phyloP scores from a whole-genome alignment of 2,888 invertebrate genomes.

The Stenichneumon culpator region DNA sequence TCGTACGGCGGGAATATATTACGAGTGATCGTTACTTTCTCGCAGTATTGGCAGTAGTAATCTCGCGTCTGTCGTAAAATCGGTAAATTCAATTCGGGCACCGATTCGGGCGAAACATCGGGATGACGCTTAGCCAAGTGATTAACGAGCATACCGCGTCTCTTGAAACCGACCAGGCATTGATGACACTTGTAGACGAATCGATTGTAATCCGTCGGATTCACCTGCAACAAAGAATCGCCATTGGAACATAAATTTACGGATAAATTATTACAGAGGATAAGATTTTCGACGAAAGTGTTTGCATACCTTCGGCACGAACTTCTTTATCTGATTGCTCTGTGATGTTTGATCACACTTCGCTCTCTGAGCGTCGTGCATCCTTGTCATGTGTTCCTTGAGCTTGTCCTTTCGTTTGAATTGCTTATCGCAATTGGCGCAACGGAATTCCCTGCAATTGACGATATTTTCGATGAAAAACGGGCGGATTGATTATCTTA shows the following conservation, averaged over 20 bases:
- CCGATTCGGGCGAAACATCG: constrained; percentile 88
- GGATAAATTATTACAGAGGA: not conserved
- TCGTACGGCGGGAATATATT: not conserved
- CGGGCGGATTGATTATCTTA: not conserved
- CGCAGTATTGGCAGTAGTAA: constrained; percentile 94
- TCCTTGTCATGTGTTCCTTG: constrained; percentile 90
- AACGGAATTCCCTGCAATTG: constrained; percentile 89
- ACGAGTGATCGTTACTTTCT: constrained; percentile 86
- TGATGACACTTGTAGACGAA: constrained; percentile 92
- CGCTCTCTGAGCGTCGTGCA: constrained; percentile 87
- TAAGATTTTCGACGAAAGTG: not conserved
- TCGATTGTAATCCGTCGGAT: constrained; percentile 89
- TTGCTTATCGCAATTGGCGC: constrained; percentile 91
- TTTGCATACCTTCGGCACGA: constrained; percentile 86
- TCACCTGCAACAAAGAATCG: constrained; percentile 74
- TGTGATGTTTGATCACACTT: constrained; percentile 70
- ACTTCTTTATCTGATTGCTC: constrained; percentile 85
- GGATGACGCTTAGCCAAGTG: constrained; percentile 93
- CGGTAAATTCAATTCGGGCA: constrained; percentile 92
- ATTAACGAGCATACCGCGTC: constrained; percentile 94
- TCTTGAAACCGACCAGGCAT: constrained; percentile 92
- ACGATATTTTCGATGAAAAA: constrained; percentile 19
- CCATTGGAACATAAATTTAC: not conserved
- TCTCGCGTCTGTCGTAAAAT: constrained; percentile 91
- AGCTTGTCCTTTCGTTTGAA: constrained; percentile 92